Conservation (phyloP, 1,140 invertebrate genomes). For the Zaprionus davidi region DNA sequence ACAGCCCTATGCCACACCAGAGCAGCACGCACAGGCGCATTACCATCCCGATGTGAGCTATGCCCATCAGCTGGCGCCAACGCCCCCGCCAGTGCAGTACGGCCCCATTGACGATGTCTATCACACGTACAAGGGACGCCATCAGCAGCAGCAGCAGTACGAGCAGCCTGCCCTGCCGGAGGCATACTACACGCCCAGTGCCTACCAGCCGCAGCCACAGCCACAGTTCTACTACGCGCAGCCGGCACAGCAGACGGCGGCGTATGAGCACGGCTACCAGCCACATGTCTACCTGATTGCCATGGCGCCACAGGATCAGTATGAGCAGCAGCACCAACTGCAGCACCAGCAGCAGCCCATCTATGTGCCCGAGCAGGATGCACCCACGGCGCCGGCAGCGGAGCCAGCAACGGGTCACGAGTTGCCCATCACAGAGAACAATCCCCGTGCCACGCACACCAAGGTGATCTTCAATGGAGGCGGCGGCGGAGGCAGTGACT, state of each 20-base stretch:
- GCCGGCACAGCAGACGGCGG: slow-evolving; percentile 33
- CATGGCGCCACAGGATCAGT: slow-evolving; percentile 61
- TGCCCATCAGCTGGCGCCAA: slow-evolving; percentile 63
- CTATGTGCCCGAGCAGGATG: slow-evolving; percentile 72
- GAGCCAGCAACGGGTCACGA: slow-evolving; percentile 33
- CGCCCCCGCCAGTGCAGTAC: slow-evolving; percentile 62
- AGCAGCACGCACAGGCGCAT: slow-evolving; percentile 53
- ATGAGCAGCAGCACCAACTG: slow-evolving; percentile 34
- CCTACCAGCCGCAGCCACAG: slow-evolving; percentile 47
- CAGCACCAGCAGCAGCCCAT: slow-evolving; percentile 59
- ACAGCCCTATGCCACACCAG: slow-evolving; percentile 21
- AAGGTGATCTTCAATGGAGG: slow-evolving; percentile 77
- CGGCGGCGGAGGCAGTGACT: slow-evolving; percentile 34
- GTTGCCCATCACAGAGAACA: slow-evolving; percentile 75
- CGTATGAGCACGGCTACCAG: slow-evolving; percentile 50
- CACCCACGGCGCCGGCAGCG: slow-evolving; percentile 33
- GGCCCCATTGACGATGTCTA: slow-evolving; percentile 78
- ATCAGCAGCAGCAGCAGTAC: slow-evolving; percentile 67
- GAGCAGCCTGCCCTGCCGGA: slow-evolving; percentile 39
- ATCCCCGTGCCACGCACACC: slow-evolving; percentile 77
- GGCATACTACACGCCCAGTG: slow-evolving; percentile 52
- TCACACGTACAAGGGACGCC: slow-evolving; percentile 73
- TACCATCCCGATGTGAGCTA: slow-evolving; percentile 67
- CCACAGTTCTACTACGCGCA: slow-evolving; percentile 68
- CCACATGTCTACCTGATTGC: slow-evolving; percentile 75